These are phyloP conservation scores for Ammodytes dubius DNA, from an alignment of 2,113 vertebrate genomes.

Conservation along the genomic window DNA sequence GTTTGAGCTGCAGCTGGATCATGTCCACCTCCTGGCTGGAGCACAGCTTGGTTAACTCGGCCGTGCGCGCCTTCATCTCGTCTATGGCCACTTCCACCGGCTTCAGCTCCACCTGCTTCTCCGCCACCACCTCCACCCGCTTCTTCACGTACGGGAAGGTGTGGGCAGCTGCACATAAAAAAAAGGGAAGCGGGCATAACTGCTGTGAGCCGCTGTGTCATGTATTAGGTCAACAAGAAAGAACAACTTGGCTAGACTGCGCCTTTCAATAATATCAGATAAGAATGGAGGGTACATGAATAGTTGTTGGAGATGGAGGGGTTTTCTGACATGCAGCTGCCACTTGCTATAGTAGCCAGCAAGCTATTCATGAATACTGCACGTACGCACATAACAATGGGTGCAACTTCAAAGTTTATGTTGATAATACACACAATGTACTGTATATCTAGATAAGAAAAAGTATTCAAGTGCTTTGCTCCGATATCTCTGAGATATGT, in stretches of 20 bases:
- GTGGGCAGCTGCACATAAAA: conserved; percentile 85
- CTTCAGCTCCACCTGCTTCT: conserved; percentile 93
- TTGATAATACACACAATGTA: background rate
- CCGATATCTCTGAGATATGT: background rate
- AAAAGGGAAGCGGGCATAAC: background rate
- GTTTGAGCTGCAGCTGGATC: conserved; percentile 97
- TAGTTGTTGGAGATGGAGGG: background rate
- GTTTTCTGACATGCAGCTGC: conserved; percentile 3
- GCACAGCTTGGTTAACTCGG: conserved; percentile 92
- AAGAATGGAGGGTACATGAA: background rate
- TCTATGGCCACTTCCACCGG: conserved; percentile 96
- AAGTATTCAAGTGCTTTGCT: background rate
- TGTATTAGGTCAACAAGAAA: background rate
- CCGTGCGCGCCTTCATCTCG: conserved; percentile 93
- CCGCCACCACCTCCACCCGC: conserved; percentile 91
- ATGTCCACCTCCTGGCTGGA: conserved; percentile 92
- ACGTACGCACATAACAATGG: background rate
- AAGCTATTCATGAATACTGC: background rate
- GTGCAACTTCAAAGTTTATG: background rate
- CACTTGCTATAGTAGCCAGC: background rate
- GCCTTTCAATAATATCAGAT: background rate
- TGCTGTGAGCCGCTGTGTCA: background rate
- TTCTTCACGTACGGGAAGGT: conserved; percentile 97
- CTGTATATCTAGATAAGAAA: background rate
- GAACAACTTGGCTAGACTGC: background rate